A percentile compares a stretch with the other conserved stretches of the same genome.
Evolutionary conservation across 2,113 vertebrate genomes (phyloP).

Genomic region (Sylvilagus bachmani): DNA sequence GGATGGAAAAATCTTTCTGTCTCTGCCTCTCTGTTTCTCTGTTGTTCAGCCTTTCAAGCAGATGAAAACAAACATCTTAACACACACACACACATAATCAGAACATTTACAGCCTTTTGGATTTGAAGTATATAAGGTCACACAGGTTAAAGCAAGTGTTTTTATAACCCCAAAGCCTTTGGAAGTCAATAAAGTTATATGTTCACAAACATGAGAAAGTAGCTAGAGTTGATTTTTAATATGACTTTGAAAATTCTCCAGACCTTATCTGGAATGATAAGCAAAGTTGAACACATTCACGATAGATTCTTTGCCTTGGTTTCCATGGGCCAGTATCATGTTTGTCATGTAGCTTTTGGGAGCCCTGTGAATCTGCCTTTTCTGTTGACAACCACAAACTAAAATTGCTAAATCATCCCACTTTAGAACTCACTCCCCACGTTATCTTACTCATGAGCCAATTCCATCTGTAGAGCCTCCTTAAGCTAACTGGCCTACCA

Average conservation of each 20-base stretch:
- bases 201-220: not conserved
- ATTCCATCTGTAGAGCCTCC: not conserved
- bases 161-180: conserved; percentile 38
- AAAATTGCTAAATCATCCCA: not conserved
- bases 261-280: not conserved
- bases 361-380: not conserved
- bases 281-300: not conserved
- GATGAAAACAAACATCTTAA: not conserved
- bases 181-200: not conserved
- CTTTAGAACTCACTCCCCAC: not conserved
- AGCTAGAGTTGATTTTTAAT: conserved; percentile 19
- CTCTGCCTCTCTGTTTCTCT: too few relatives aligned
- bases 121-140: not conserved
- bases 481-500: not conserved
- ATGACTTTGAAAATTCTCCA: not conserved
- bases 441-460: not conserved
- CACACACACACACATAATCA: not conserved
- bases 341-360: not conserved
- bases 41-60: too few relatives aligned
- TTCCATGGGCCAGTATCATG: not conserved
- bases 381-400: not conserved
- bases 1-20: too few relatives aligned
- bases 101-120: not conserved
- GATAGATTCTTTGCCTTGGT: not conserved
- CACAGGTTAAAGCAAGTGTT: not conserved